Evolutionary conservation across 2,888 invertebrate genomes (phyloP).

Genomic region (Stenchaetothrips biformis): DNA sequence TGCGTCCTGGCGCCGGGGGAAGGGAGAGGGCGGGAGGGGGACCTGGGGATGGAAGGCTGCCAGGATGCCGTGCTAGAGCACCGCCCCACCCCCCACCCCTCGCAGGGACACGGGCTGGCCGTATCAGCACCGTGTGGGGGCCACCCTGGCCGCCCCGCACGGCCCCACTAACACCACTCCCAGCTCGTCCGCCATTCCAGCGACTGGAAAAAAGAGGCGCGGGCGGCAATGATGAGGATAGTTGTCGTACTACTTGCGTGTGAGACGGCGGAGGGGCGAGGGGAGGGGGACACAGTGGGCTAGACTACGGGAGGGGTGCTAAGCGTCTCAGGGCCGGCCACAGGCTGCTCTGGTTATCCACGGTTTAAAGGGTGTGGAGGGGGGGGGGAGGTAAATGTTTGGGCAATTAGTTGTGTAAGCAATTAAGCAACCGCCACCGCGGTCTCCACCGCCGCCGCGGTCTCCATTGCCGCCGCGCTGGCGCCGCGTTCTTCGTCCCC

Average conservation of each 20-base stretch:
- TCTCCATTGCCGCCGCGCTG: background rate
- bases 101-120: background rate
- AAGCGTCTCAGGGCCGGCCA: too few species aligned
- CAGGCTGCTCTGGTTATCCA: too few species aligned
- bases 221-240: too few species aligned
- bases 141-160: too few species aligned
- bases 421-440: background rate
- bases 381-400: constrained; percentile 25
- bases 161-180: too few species aligned
- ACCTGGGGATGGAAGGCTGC: background rate
- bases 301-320: too few species aligned
- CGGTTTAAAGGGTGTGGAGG: background rate
- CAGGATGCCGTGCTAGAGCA: constrained; percentile 8
- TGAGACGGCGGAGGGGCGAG: background rate
- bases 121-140: constrained; percentile 6
- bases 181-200: too few species aligned
- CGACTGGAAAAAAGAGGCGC: too few species aligned
- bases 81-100: background rate
- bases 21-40: too few species aligned
- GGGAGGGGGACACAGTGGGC: background rate
- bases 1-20: too few species aligned
- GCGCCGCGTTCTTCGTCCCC: background rate
- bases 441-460: too few species aligned
- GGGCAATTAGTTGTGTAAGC: constrained; percentile 23
- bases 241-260: too few species aligned